phyloP scores from a whole-genome alignment of 2,888 invertebrate genomes.

The Celastrina argiolus region DNA sequence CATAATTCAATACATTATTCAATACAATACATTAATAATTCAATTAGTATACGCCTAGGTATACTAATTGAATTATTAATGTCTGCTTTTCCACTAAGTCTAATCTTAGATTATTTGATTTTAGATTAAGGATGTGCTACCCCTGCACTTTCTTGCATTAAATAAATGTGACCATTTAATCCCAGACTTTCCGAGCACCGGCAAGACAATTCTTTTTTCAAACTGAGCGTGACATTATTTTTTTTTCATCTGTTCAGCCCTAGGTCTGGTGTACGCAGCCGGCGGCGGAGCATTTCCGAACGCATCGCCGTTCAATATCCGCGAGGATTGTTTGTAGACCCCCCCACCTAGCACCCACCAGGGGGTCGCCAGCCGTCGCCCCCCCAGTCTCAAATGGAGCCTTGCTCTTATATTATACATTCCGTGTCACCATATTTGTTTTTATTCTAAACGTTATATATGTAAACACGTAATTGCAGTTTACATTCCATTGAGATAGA shows the following conservation, averaged over 20 bases:
- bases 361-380: slow-evolving; percentile 21
- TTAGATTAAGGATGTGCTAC: too few species aligned
- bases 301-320: slow-evolving; percentile 76
- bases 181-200: background rate
- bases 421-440: slow-evolving; percentile 28
- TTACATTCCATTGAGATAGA: slow-evolving; percentile 1
- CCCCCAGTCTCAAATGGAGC: slow-evolving; percentile 44
- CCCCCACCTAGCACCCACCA: slow-evolving; percentile 38
- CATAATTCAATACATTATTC: too few species aligned
- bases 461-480: slow-evolving; percentile 13
- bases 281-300: slow-evolving; percentile 65
- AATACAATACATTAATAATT: too few species aligned
- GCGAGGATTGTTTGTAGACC: slow-evolving; percentile 72
- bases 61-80: too few species aligned
- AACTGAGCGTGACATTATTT: slow-evolving; percentile 25
- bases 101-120: too few species aligned
- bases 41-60: too few species aligned
- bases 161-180: background rate
- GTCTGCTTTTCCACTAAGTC: too few species aligned
- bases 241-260: slow-evolving; percentile 20
- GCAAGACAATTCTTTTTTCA: slow-evolving; percentile 7
- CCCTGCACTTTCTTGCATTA: too few species aligned
- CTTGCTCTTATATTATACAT: slow-evolving; percentile 39
- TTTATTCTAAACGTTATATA: slow-evolving; percentile 20
- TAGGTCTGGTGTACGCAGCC: slow-evolving; percentile 59